Evolutionary conservation across 2,797 vertebrate genomes (phyloP).

Genomic region (Oophaga sylvatica): DNA sequence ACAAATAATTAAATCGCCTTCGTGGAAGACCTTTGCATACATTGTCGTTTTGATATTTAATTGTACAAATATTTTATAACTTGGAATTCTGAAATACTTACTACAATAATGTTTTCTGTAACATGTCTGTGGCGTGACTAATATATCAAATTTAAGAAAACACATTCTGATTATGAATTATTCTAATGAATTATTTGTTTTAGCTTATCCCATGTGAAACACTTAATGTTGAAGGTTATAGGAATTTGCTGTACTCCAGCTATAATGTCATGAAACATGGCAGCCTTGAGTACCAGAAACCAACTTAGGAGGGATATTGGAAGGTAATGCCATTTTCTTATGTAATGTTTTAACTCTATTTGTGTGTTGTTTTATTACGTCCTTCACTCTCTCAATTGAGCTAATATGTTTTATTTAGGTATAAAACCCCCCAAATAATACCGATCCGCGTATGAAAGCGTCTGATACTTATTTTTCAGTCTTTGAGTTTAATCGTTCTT

Average conservation of each 20-base stretch:
- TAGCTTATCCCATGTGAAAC: conserved; percentile 27
- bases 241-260: conserved; percentile 25
- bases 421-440: background rate
- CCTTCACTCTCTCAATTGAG: background rate
- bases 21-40: background rate
- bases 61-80: background rate
- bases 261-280: conserved; percentile 27
- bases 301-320: conserved; percentile 14
- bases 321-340: conserved; percentile 40
- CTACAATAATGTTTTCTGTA: background rate
- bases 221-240: conserved; percentile 28
- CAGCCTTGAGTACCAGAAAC: conserved; percentile 17
- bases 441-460: background rate
- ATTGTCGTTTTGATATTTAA: background rate
- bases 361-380: background rate
- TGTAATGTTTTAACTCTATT: background rate
- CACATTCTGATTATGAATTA: background rate
- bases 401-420: too few relatives aligned
- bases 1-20: too few relatives aligned
- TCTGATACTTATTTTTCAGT: background rate
- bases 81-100: background rate
- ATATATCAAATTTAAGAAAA: background rate
- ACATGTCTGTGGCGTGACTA: background rate
- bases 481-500: background rate
- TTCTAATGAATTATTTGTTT: conserved; percentile 27